Evolutionary conservation across 2,113 vertebrate species (phyloP).

Genomic region (Eptesicus fuscus): DNA sequence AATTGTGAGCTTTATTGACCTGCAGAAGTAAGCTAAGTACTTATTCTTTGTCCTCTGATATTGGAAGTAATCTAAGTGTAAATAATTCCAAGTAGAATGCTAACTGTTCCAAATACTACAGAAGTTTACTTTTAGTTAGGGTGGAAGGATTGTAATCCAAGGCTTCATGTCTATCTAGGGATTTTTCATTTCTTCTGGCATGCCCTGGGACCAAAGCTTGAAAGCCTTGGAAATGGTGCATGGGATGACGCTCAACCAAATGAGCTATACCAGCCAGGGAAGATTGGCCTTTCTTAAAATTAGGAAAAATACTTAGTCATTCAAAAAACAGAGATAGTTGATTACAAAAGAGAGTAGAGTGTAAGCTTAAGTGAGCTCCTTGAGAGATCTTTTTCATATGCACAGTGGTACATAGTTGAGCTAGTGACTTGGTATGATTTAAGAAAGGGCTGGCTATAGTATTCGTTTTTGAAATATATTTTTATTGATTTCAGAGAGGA

Average conservation of each 20-base stretch:
- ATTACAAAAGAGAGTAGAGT: not conserved
- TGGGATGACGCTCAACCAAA: too few relatives aligned
- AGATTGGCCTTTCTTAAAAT: conserved; percentile 22
- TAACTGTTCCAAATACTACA: conserved; percentile 15
- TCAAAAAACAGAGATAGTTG: not conserved
- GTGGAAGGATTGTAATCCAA: not conserved
- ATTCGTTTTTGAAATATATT: too few relatives aligned
- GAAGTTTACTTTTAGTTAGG: not conserved
- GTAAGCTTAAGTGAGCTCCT: not conserved
- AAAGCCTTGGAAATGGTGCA: not conserved
- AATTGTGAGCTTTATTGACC: conserved; percentile 7
- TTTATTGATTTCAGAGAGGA: too few relatives aligned
- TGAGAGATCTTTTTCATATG: not conserved
- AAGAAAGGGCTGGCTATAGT: not conserved
- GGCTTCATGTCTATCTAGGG: not conserved
- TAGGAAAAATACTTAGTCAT: conserved; percentile 31
- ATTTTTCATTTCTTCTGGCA: not conserved
- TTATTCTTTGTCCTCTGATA: conserved; percentile 39
- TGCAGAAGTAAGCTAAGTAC: conserved; percentile 29
- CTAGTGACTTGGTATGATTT: not conserved
- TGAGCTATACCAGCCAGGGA: too few relatives aligned
- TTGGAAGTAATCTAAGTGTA: conserved; percentile 42
- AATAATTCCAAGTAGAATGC: conserved; percentile 21
- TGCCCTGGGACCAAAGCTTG: not conserved
- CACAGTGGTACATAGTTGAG: not conserved